These are phyloP conservation scores for Lochmaea crataegi DNA, from an alignment of 2,888 invertebrate species.

Conservation along the genomic window DNA sequence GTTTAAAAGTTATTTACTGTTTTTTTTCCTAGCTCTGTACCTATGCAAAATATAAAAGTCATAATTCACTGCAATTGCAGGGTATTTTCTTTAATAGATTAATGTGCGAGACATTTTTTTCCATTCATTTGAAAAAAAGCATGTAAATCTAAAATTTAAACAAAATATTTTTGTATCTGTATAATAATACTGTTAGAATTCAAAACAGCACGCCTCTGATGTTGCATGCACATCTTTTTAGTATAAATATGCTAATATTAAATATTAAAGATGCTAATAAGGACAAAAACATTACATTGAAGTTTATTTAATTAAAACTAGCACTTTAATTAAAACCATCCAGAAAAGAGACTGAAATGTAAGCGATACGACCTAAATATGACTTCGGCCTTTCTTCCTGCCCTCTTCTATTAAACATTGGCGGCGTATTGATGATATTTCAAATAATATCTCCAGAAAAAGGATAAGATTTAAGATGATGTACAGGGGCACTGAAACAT, in stretches of 20 bases:
- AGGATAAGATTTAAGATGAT: neutral
- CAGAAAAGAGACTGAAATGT: conserved; percentile 24
- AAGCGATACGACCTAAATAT: conserved; percentile 32
- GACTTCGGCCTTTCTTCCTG: conserved; percentile 19
- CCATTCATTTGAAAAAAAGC: too few species aligned
- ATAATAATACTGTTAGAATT: neutral
- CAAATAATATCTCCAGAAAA: neutral
- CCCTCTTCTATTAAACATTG: conserved; percentile 11
- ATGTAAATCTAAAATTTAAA: too few species aligned
- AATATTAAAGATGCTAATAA: conserved; percentile 17
- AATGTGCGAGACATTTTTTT: too few species aligned
- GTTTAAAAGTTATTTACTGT: too few species aligned
- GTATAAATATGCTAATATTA: conserved; percentile 6
- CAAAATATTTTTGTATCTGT: too few species aligned
- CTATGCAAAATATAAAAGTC: too few species aligned
- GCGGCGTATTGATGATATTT: neutral
- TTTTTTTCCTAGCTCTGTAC: too few species aligned
- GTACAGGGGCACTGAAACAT: too few species aligned
- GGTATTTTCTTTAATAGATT: too few species aligned
- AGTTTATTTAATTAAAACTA: conserved; percentile 27
- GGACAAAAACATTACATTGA: conserved; percentile 19
- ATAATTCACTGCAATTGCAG: too few species aligned
- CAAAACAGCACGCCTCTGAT: neutral
- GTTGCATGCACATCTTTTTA: neutral
- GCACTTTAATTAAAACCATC: conserved; percentile 27